Evolutionary conservation across 2,113 vertebrate genomes (phyloP), one percentile per base, ranked within the genome.

Genomic region (Hipposideros armiger): DNA sequence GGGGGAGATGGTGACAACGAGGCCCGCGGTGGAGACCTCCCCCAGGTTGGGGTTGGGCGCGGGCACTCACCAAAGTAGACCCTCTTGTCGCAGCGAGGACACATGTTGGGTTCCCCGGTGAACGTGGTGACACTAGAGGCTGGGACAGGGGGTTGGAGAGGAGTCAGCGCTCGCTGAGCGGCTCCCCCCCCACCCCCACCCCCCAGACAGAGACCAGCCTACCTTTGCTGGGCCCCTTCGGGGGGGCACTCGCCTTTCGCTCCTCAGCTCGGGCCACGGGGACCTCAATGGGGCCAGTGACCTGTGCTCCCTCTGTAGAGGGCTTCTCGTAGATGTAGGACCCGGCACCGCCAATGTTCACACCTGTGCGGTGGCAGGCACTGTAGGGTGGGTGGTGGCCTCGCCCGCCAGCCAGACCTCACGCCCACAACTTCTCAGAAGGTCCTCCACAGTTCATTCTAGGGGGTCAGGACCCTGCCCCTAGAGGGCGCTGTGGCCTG

Each of bases 281-380:
- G 64, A 99, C 98, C 87, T 95, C 98, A 0, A 90, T 98, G 92
- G 97, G 98, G n/a, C 97, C 98, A 0, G 98, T 98, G 0, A 98
- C 98, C 0, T 98, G 97, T 2, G 98, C 98, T 78, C 98, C 98
- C 91, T 99, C 99, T 0, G 97, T 97, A 0, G 98, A 98, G 0
- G 99, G 98, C 92, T 98, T 98, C n/a, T 99, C 99, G 0, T 99
- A 99, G 96, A 99, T 99, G 90, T 99, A 99, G 24, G 99, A 99
- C 24, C 99, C 99, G 0, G 99, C 99, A 0, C 99, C 99, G 0
- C 99, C 99, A 0, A 99, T 99, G 98, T 99, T 99, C 96, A 99
- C 99, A 11, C 99, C 99, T 99, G 96, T 0, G 22, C 19, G 66
- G 52, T 0, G 52, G 16, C 42, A 13, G n/a, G 36, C 4, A 0